Percentiles rank a stretch among this genome's conserved stretches.
These are phyloP conservation scores for Coracopsis vasa DNA, from an alignment of 2,113 vertebrate genomes.

Conservation along the genomic window DNA sequence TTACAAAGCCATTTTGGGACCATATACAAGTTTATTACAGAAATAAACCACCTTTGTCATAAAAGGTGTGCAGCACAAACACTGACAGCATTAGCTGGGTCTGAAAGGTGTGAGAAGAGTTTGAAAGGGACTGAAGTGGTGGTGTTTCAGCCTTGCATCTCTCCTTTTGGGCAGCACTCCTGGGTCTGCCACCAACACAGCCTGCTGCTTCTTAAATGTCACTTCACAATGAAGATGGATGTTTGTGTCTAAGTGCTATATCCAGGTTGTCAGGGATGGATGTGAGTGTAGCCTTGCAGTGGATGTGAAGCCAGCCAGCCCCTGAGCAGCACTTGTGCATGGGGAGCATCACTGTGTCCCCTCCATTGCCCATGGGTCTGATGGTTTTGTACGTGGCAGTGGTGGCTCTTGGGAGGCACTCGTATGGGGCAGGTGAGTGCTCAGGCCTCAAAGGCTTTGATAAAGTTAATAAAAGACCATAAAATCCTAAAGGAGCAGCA, in stretches of 20 bases:
- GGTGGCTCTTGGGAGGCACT: not conserved
- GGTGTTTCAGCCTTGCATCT: not conserved
- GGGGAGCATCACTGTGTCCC: not conserved
- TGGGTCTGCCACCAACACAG: not conserved
- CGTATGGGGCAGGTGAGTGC: not conserved
- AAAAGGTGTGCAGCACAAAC: not conserved
- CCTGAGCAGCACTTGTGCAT: rapidly evolving
- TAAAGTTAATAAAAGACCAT: not conserved
- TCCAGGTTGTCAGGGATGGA: not conserved
- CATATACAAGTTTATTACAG: constrained; percentile 44
- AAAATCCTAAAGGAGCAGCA: not conserved
- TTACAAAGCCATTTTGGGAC: not conserved
- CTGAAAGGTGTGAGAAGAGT: not conserved
- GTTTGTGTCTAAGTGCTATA: rapidly evolving
- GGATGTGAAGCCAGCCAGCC: not conserved
- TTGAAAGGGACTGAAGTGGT: rapidly evolving
- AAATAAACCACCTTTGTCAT: not conserved
- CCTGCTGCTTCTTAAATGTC: not conserved
- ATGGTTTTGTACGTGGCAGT: not conserved
- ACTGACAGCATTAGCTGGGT: not conserved
- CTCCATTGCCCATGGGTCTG: rapidly evolving
- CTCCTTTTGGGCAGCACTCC: not conserved
- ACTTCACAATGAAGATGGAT: rapidly evolving
- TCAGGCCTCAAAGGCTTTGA: not conserved
- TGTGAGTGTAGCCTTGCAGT: not conserved